Evolutionary conservation across 2,888 invertebrate genomes (phyloP).

Genomic region (Phasia obesa): DNA sequence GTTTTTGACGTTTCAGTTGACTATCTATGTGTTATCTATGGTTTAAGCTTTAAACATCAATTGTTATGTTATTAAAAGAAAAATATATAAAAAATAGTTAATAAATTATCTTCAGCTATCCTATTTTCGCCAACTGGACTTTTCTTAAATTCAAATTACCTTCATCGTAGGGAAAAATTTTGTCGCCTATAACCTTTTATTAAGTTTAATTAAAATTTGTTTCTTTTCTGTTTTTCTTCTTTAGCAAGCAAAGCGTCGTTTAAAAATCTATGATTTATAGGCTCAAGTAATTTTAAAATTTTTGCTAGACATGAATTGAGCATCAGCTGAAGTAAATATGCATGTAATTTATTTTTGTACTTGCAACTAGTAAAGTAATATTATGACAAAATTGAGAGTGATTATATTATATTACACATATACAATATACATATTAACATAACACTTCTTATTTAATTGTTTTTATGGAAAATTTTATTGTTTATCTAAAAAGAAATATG

Average conservation of each 20-base stretch:
- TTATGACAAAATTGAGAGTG: conserved; percentile 43
- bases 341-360: background rate
- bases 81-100: too few relatives aligned
- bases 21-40: too few relatives aligned
- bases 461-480: conserved; percentile 56
- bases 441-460: conserved; percentile 41
- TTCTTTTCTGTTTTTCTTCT: conserved; percentile 25
- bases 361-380: background rate
- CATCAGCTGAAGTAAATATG: background rate
- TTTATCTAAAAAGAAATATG: conserved; percentile 13
- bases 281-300: conserved; percentile 42
- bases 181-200: background rate
- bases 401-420: conserved; percentile 10
- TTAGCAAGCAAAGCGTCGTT: conserved; percentile 30
- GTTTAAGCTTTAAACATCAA: too few relatives aligned
- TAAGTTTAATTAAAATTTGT: conserved; percentile 4
- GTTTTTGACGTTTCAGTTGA: too few relatives aligned
- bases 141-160: too few relatives aligned
- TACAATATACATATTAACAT: conserved; percentile 15
- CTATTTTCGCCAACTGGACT: too few relatives aligned
- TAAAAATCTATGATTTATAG: conserved; percentile 57
- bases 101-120: too few relatives aligned
- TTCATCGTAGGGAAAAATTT: background rate
- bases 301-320: conserved; percentile 23
- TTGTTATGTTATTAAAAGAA: too few relatives aligned